A percentile compares a stretch with the other conserved stretches of the same genome.
These are phyloP conservation scores for Andricus curvator DNA, from an alignment of 2,888 invertebrate species.

Conservation along the genomic window DNA sequence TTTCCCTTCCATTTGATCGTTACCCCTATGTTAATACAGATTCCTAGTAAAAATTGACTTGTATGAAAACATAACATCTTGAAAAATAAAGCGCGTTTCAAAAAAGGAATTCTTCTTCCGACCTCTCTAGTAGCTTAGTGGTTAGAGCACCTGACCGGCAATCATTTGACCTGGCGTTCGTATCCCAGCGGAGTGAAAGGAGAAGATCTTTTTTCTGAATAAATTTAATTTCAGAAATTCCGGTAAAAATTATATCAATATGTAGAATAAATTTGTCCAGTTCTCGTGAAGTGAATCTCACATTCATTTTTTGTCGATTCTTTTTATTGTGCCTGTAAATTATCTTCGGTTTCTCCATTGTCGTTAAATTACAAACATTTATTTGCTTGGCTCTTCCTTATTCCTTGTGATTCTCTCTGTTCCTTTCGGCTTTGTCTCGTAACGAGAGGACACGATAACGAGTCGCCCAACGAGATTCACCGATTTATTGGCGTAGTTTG, in stretches of 20 bases:
- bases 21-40: no score
- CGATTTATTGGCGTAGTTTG: constrained; percentile 39
- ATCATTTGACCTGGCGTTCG: accelerated
- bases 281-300: neutral
- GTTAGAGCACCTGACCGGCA: no score
- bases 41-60: no score
- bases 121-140: no score
- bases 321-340: neutral
- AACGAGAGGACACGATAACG: constrained; percentile 36
- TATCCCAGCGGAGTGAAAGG: accelerated
- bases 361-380: constrained; percentile 10
- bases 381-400: neutral
- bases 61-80: no score
- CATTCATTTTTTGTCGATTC: neutral
- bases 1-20: no score
- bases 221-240: neutral
- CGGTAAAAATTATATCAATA: neutral
- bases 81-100: no score
- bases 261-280: neutral
- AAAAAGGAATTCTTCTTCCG: no score
- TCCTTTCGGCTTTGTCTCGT: constrained; percentile 25
- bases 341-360: neutral
- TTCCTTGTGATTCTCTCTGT: neutral
- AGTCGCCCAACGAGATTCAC: constrained; percentile 22
- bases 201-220: no score